Conservation (phyloP, 2,797 vertebrate genomes). For the Hippocampus kuda region DNA sequence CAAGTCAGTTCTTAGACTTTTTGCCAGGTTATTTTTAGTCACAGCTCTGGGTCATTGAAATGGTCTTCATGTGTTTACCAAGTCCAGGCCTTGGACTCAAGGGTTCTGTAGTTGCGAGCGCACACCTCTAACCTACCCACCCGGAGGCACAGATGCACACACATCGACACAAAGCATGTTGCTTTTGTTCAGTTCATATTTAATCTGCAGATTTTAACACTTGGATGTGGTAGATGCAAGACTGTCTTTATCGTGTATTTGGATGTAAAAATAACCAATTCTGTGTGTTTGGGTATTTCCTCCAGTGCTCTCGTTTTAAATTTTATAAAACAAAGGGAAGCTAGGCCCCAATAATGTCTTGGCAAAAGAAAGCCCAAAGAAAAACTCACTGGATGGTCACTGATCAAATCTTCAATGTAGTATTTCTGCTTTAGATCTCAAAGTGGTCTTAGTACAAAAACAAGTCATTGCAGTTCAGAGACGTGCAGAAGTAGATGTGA, state of each 20-base stretch:
- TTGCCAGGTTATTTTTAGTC: slow-evolving; percentile 67
- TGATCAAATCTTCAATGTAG: slow-evolving; percentile 45
- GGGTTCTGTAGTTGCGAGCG: slow-evolving; percentile 19
- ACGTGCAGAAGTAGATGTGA: slow-evolving; percentile 24
- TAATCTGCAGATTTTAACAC: slow-evolving; percentile 42
- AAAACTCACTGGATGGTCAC: slow-evolving; percentile 44
- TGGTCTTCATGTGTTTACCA: slow-evolving; percentile 54
- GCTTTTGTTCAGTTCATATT: slow-evolving; percentile 30
- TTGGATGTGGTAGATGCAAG: slow-evolving; percentile 26
- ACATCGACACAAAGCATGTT: slow-evolving; percentile 17
- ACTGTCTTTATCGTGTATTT: slow-evolving; percentile 19
- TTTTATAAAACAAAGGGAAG: slow-evolving; percentile 38
- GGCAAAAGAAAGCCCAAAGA: slow-evolving; percentile 52
- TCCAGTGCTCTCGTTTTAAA: slow-evolving; percentile 39
- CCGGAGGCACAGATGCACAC: slow-evolving; percentile 12
- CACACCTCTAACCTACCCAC: neutral
- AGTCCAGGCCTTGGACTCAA: slow-evolving; percentile 43
- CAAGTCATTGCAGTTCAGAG: slow-evolving; percentile 21
- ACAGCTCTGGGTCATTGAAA: slow-evolving; percentile 63
- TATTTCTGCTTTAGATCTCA: slow-evolving; percentile 32
- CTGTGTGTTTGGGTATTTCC: slow-evolving; percentile 29
- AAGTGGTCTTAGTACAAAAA: slow-evolving; percentile 18
- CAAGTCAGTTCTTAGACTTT: slow-evolving; percentile 66
- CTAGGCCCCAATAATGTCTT: slow-evolving; percentile 48
- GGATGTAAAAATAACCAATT: slow-evolving; percentile 12